Evolutionary conservation across 2,888 invertebrate species (phyloP).

Genomic region (Poecilus cupreus): DNA sequence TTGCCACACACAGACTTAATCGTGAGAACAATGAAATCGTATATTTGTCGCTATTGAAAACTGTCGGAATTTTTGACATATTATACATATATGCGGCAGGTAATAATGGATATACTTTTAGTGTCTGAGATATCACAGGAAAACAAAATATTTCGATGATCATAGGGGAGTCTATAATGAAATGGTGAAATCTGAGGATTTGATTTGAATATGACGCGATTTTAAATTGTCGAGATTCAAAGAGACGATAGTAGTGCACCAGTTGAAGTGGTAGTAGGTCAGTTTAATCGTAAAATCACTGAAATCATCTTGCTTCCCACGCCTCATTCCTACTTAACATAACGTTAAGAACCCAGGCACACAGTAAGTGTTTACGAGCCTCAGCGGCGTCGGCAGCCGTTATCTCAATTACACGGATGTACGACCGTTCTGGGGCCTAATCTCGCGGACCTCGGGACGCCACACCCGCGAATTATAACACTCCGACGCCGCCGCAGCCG

Average conservation of each 20-base stretch:
- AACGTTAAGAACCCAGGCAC: conserved; percentile 18
- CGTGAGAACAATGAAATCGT: too few species aligned
- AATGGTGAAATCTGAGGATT: too few species aligned
- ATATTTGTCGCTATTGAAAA: too few species aligned
- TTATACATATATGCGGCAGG: too few species aligned
- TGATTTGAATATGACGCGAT: too few species aligned
- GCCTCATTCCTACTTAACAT: conserved; percentile 17
- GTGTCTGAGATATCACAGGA: too few species aligned
- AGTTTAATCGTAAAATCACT: not conserved
- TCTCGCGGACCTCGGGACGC: not conserved
- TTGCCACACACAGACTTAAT: too few species aligned
- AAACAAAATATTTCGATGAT: too few species aligned
- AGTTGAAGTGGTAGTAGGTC: not conserved
- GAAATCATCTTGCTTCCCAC: not conserved
- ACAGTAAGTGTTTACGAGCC: conserved; percentile 41
- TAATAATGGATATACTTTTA: too few species aligned
- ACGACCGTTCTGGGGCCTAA: conserved; percentile 40
- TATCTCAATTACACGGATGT: conserved; percentile 42
- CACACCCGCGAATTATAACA: not conserved
- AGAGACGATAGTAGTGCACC: not conserved
- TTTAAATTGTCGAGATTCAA: too few species aligned
- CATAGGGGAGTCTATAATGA: too few species aligned
- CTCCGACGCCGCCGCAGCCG: not conserved
- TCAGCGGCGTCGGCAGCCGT: conserved; percentile 25
- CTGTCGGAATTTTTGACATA: too few species aligned